Evolutionary conservation across 2,888 invertebrate species (phyloP).

Genomic region (Rhorus exstirpatorius): DNA sequence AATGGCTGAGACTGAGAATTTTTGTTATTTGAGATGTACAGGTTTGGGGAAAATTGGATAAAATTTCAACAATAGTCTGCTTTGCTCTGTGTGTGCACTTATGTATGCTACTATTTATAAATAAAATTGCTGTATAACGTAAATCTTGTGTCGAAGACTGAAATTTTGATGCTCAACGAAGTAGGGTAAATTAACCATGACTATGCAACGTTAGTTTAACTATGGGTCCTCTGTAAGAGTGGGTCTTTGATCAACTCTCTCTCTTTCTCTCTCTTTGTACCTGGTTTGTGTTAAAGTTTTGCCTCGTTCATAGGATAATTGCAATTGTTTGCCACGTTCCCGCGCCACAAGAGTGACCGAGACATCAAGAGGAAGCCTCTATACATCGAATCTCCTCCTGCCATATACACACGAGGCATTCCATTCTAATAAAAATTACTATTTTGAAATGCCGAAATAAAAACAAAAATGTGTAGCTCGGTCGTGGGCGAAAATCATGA

Average conservation of each 20-base stretch:
- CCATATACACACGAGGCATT: too few relatives aligned
- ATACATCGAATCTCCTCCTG: too few relatives aligned
- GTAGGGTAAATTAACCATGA: conserved; percentile 21
- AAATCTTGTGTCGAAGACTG: not conserved
- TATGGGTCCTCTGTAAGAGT: conserved; percentile 10
- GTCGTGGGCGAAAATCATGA: too few relatives aligned
- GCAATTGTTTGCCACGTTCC: conserved; percentile 50
- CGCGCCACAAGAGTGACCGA: conserved; percentile 14
- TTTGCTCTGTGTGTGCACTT: not conserved
- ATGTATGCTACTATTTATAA: not conserved
- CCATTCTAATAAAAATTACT: too few relatives aligned
- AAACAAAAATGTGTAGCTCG: too few relatives aligned
- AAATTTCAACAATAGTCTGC: not conserved
- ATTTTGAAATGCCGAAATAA: not conserved
- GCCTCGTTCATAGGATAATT: conserved; percentile 33
- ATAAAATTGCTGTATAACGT: not conserved
- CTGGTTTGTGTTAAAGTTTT: conserved; percentile 27
- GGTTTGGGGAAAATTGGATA: not conserved
- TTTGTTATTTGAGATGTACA: not conserved
- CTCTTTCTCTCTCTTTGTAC: not conserved
- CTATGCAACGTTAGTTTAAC: conserved; percentile 18
- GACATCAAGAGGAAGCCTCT: not conserved
- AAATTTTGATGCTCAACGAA: conserved; percentile 45
- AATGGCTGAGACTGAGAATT: not conserved
- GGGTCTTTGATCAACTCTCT: conserved; percentile 49